Evolutionary conservation across 1,140 invertebrate genomes (phyloP), one percentile per base, ranked within the genome.

Genomic region (Cardiocondyla obscurior): DNA sequence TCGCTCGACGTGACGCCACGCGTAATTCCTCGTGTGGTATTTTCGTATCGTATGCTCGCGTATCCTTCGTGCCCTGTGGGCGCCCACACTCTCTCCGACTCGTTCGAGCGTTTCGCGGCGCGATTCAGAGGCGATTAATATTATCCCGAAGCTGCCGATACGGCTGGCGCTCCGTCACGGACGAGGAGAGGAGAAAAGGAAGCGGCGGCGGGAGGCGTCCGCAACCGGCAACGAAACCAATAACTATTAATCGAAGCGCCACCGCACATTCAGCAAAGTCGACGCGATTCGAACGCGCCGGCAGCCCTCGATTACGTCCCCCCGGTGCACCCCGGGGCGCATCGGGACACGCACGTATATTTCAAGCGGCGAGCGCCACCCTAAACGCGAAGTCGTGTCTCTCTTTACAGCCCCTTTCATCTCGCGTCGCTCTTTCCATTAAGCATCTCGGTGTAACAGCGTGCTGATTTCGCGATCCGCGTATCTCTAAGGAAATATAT

Each of bases 231-330:
- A 90, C 88, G 89, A 91, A 91, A 90, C 90, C 91, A 90, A 92
- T 92, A 92, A 92, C 91, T 92, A 93, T 93, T 92, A 93, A 92
- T 93, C 91, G 90, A 86, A 88, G 82, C 84, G 69, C 55, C 81
- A 86, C 92, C 92, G 92, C 92, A 93, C 91, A 93, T 92, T 91
- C 89, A 89, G 90, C 89, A 91, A 91, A 92, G 90, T 92, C 91
- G 74, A 53, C 74, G 74, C 74, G 74, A 79, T 69, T 67, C 62
- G 62, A 67, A 77, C 81, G 76, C 84, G 85, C 81, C 81, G 82
- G 62, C 74, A 65, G 14, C 57, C 73, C 46, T 76, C 64, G 44
- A 19, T 44, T 64, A 83, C 65, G 60, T 53, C 25, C 46, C 42
- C 62, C 36, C n/a, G n/a, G n/a, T n/a, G 33, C 49, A 30, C 16